Evolutionary conservation across 2,797 vertebrate genomes (phyloP), one percentile per base, ranked within the genome.

Genomic region (Danio jaintianensis): DNA sequence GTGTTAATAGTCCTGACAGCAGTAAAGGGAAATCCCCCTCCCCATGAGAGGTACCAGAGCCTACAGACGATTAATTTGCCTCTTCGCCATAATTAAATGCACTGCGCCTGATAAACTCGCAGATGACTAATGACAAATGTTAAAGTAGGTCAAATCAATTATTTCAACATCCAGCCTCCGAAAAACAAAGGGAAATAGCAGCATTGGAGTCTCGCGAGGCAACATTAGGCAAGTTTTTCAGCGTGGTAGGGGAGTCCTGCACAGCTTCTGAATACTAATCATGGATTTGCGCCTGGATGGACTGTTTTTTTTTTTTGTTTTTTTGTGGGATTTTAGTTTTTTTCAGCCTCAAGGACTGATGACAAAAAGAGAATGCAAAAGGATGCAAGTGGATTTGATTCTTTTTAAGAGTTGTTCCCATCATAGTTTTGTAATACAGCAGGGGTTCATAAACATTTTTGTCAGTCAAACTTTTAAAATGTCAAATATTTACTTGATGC

Each of bases 1-100:
- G 84, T 89, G 88, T 89, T 90, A 92, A 91, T 90, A 88, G 89
- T 83, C 81, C 82, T 75, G 78, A 82, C 73, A 82, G 83, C 69
- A 76, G 86, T 90, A 90, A 91, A 90, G 88, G 89, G 87, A 22
- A 78, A 85, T 45, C 83, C 87, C 86, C 81, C 85, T 86, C 63
- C 78, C 69, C 72, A 78, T 38, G 79, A 84, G 72, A 73, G 79
- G 29, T 71, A 76, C 20, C 50, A 55, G 40, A 56, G 72, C 67
- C 74, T 63, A 85, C 77, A 80, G 74, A 66, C 76, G 66, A 85
- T 91, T 89, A 74, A 81, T 89, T 86, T 69, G 77, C 67, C 56
- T 79, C 20, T 16, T 55, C 55, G 61, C 59, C 50, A 59, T 86
- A 84, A 85, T 85, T 85, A 85, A 87, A 84, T 75, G 70, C 81